Evolutionary conservation across 2,113 vertebrate species (phyloP).

Genomic region (Phalacrocorax carbo): DNA sequence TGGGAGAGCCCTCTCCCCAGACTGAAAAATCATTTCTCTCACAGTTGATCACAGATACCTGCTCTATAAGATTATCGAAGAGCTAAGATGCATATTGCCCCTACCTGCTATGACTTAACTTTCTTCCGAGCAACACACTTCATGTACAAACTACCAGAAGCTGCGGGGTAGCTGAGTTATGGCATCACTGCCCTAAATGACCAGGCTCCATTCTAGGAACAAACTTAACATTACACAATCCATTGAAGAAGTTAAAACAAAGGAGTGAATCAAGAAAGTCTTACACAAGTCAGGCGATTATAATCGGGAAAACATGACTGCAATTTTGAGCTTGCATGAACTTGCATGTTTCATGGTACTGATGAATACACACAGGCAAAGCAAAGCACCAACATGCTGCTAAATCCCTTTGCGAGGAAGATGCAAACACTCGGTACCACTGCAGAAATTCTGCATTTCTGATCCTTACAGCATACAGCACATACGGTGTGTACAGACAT

Average conservation of each 20-base stretch:
- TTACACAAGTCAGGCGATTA: background rate
- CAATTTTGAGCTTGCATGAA: background rate
- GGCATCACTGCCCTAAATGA: background rate
- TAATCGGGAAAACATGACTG: fast-evolving
- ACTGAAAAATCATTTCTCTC: background rate
- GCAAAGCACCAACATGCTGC: background rate
- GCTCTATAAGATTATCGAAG: background rate
- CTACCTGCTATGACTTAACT: background rate
- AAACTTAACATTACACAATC: background rate
- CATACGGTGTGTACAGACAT: background rate
- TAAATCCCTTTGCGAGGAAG: background rate
- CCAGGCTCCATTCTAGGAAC: background rate
- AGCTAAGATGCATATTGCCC: background rate
- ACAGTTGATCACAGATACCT: background rate
- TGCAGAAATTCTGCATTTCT: background rate
- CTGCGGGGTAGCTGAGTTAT: background rate
- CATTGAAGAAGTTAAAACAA: background rate
- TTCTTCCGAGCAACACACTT: background rate
- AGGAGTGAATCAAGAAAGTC: background rate
- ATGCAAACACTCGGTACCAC: background rate
- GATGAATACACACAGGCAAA: background rate
- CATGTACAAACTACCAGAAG: background rate
- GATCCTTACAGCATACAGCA: background rate
- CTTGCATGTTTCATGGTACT: background rate
- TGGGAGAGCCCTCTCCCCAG: background rate